phyloP scores from a whole-genome alignment of 2,888 invertebrate genomes.

The Cheilosia variabilis region DNA sequence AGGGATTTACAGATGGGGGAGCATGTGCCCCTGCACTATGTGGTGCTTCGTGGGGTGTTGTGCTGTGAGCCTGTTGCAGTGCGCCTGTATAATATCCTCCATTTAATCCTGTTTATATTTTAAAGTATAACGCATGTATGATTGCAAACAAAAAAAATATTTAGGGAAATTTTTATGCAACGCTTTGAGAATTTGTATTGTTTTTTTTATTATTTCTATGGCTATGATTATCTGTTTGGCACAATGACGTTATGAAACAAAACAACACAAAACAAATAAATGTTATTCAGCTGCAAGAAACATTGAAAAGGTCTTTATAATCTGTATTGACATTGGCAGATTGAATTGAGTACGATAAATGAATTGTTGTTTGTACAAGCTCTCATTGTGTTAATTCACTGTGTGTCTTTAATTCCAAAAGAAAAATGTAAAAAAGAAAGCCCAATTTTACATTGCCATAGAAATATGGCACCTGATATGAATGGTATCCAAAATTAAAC shows the following conservation, averaged over 20 bases:
- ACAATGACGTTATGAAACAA: background rate
- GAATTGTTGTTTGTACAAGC: constrained; percentile 16
- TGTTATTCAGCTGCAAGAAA: constrained; percentile 12
- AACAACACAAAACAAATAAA: constrained; percentile 41
- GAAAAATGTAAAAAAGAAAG: no score
- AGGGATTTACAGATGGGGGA: constrained; percentile 83
- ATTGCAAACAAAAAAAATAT: constrained; percentile 66
- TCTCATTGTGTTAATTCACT: constrained; percentile 7
- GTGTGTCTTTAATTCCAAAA: no score
- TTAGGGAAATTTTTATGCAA: constrained; percentile 59
- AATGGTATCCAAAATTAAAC: no score
- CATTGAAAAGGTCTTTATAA: background rate
- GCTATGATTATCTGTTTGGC: background rate
- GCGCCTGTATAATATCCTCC: constrained; percentile 89
- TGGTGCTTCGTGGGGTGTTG: constrained; percentile 91
- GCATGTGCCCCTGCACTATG: constrained; percentile 83
- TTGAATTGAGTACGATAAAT: background rate
- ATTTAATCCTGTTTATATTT: constrained; percentile 86
- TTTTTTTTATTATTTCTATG: background rate
- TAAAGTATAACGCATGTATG: constrained; percentile 78
- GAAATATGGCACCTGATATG: no score
- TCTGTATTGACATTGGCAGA: no score
- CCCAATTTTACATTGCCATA: no score
- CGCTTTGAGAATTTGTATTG: constrained; percentile 24
- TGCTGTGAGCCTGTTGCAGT: constrained; percentile 94